These are phyloP conservation scores for Agrotis clavis DNA, from an alignment of 2,888 invertebrate species.

Conservation along the genomic window DNA sequence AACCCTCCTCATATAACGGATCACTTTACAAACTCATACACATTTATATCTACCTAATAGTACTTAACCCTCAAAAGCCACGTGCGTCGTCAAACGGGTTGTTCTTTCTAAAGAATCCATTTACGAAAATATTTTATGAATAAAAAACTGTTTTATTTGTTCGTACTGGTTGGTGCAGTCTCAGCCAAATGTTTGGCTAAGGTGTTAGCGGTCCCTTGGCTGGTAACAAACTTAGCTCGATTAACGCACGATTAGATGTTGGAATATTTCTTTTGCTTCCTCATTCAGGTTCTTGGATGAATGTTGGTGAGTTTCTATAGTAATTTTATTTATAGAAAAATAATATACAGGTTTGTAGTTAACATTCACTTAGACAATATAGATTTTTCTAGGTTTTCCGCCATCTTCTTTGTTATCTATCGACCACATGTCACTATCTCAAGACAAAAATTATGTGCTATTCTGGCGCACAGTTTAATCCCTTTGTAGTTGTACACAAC, in stretches of 20 bases:
- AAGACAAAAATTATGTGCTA: too few relatives aligned
- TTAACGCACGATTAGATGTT: conserved; percentile 70
- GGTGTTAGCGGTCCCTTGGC: conserved; percentile 81
- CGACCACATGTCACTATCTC: too few relatives aligned
- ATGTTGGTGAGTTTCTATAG: conserved; percentile 24
- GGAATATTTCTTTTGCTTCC: conserved; percentile 52
- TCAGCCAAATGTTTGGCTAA: conserved; percentile 81
- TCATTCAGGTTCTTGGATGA: conserved; percentile 51
- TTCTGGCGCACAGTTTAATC: too few relatives aligned
- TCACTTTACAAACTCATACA: conserved; percentile 34
- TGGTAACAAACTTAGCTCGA: conserved; percentile 73
- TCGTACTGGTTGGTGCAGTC: conserved; percentile 75
- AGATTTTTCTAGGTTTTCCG: too few relatives aligned
- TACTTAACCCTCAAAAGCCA: conserved; percentile 49
- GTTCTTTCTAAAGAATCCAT: conserved; percentile 62
- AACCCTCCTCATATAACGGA: conserved; percentile 13
- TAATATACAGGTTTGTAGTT: too few relatives aligned
- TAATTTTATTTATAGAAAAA: not conserved
- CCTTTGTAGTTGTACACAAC: too few relatives aligned
- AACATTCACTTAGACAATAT: too few relatives aligned
- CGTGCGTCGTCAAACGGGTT: conserved; percentile 66
- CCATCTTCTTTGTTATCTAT: too few relatives aligned
- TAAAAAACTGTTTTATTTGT: conserved; percentile 68
- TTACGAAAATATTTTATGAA: conserved; percentile 68
- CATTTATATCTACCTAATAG: conserved; percentile 54